Base-by-base conservation (phyloP, 1,140 invertebrate genomes). In the Chironomus tepperi region DNA sequence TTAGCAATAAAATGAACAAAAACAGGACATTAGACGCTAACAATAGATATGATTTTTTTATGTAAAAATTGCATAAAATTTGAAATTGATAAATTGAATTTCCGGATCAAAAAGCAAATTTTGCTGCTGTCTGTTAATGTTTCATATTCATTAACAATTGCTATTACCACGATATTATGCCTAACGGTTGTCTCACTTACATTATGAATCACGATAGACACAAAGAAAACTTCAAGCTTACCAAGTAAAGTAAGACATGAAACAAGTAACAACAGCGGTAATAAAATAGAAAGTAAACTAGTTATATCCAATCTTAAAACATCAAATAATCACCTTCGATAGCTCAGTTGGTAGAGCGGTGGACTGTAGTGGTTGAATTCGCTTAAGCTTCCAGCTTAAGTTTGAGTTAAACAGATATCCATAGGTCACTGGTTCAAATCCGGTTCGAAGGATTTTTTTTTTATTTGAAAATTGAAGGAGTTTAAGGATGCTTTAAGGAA, bases 311-410 rank as follows among this genome's bases (percentile, higher is more conserved):
- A 12, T 57, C 47, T 3, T 12, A n/a, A 57, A 57, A 57, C n/a
- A 10, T 57, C 47, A 57, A n/a, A 10, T 12, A 57, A 12, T 10
- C n/a, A 83, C 88, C 89, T 90, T 89, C 89, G 89, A 89, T 90
- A 90, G 89, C 89, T 91, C 90, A 91, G 89, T 91, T 92, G 90
- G 90, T 91, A 91, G 90, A 91, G 90, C 90, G 90, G 89, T 91
- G 90, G 90, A 91, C 89, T 90, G 90, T 91, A 92, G 90, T 84
- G 79, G 82, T 70, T 57, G 47, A 57, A 34, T 34, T 57, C 47
- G 9, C 47, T 57, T 7, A n/a, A 57, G 47, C 47, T 57, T 57
- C 24, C 1, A 34, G 24, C 24, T 34, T 34, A 34, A 34, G 24
- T 2, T 34, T 34, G 24, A 34, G 5, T 34, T 34, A 34, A 34